Percentiles rank a stretch among this genome's conserved stretches.
These are phyloP conservation scores for Perca flavescens DNA, from an alignment of 2,113 vertebrate species.

Conservation along the genomic window DNA sequence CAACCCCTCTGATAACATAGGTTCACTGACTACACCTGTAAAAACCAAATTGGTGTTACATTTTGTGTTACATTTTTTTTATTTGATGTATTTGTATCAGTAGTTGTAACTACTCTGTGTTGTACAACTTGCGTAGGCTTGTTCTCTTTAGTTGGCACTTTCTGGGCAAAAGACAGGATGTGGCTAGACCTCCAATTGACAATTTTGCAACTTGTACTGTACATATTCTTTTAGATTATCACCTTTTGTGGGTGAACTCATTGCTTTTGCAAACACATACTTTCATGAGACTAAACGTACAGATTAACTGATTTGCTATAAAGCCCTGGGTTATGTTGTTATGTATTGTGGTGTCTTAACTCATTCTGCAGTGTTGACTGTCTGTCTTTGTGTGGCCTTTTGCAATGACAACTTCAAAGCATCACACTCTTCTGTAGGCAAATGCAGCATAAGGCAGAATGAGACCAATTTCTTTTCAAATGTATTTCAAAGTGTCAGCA, in stretches of 20 bases:
- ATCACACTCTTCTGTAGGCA: neutral
- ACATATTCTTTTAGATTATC: neutral
- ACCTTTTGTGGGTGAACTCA: neutral
- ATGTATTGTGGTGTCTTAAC: neutral
- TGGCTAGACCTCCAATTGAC: neutral
- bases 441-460: neutral
- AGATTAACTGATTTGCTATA: too few relatives aligned
- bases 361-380: neutral
- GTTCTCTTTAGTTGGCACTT: neutral
- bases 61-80: neutral
- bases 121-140: neutral
- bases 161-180: neutral
- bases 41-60: neutral
- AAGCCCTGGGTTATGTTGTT: too few relatives aligned
- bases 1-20: neutral
- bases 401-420: slow-evolving; percentile 8
- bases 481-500: neutral
- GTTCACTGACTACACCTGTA: neutral
- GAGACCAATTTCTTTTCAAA: neutral
- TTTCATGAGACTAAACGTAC: neutral
- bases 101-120: neutral
- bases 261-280: neutral
- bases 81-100: neutral
- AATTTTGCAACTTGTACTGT: neutral
- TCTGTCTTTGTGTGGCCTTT: neutral